phyloP scores from a whole-genome alignment of 2,888 invertebrate species.

The Drosophila anomelani region DNA sequence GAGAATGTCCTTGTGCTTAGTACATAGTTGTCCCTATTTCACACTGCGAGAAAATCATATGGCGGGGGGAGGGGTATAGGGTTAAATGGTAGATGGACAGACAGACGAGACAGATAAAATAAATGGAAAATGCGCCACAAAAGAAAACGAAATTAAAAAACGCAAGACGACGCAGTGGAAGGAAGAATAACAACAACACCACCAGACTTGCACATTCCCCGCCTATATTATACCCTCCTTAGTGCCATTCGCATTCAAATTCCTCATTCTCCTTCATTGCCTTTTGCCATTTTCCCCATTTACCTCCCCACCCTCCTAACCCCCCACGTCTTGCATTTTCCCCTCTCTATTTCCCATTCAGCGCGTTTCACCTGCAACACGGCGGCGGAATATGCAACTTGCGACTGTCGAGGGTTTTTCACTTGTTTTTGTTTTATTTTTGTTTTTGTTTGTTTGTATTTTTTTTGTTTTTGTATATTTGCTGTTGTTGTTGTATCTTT shows the following conservation, averaged over 20 bases:
- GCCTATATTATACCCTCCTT: slow-evolving; percentile 1
- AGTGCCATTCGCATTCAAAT: slow-evolving; percentile 38
- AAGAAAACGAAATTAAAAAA: slow-evolving; percentile 77
- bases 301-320: not conserved
- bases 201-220: slow-evolving; percentile 13
- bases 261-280: slow-evolving; percentile 30
- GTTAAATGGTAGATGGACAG: slow-evolving; percentile 22
- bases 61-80: not conserved
- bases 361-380: slow-evolving; percentile 44
- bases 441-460: not conserved
- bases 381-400: slow-evolving; percentile 45
- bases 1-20: slow-evolving; percentile 46
- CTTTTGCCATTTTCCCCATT: slow-evolving; percentile 25
- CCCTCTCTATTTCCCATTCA: slow-evolving; percentile 11
- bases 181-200: slow-evolving; percentile 19
- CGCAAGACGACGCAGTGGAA: slow-evolving; percentile 52
- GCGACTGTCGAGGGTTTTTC: slow-evolving; percentile 43
- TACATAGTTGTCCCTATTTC: slow-evolving; percentile 1
- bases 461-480: slow-evolving; percentile 14
- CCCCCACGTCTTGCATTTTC: slow-evolving; percentile 2
- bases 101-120: slow-evolving; percentile 45
- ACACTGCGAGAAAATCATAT: not conserved
- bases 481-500: slow-evolving; percentile 20
- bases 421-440: not conserved
- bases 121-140: slow-evolving; percentile 62